Base-by-base conservation (phyloP, 2,888 invertebrate genomes). In the Abrostola tripartita region DNA sequence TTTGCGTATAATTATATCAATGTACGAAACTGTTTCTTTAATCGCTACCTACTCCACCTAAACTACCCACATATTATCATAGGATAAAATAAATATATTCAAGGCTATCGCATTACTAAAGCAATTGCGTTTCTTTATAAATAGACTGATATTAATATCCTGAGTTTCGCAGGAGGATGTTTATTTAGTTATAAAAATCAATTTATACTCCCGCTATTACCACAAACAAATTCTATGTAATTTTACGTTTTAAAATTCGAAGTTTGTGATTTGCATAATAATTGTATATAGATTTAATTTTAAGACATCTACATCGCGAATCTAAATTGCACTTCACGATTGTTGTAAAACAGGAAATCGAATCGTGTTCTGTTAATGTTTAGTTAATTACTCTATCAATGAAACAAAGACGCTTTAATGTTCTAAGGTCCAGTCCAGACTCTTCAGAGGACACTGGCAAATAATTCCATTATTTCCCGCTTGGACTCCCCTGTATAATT, bases 401-500 rank as follows among this genome's bases (percentile, higher is more conserved):
- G 68, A 67, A 75, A 36, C 44, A 67, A 55, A 76, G 61, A 68
- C 59, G 60, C 59, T 50, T 53, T 52, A 55, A 64, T 49, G 58
- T 61, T 59, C 37, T 50, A 57, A 77, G 65, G 61, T 61, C 56
- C 56, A 54, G 55, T 53, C 55, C 24, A 24, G 24, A 24, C 24
- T 52, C 51, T 57, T 41, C 60, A 53, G 58, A 47, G 44, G 54
- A 65, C 12, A 56, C 9, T 52, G 63, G 52, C 40, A 53, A 9
- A 60, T 65, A 53, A 58, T 50, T 61, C 47, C 12, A 56, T 62
- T 71, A 52, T 68, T 76, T 68, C 56, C 51, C 63, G 41, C 61
- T 59, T 62, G 5, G 24, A 51, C 50, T 76, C 61, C 61, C 52
- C 68, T 56, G 76, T 82, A 74, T 88, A 87, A 88, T 89, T 90